Base-by-base conservation (phyloP, 2,888 invertebrate genomes). In the Allophyes oxyacanthae region DNA sequence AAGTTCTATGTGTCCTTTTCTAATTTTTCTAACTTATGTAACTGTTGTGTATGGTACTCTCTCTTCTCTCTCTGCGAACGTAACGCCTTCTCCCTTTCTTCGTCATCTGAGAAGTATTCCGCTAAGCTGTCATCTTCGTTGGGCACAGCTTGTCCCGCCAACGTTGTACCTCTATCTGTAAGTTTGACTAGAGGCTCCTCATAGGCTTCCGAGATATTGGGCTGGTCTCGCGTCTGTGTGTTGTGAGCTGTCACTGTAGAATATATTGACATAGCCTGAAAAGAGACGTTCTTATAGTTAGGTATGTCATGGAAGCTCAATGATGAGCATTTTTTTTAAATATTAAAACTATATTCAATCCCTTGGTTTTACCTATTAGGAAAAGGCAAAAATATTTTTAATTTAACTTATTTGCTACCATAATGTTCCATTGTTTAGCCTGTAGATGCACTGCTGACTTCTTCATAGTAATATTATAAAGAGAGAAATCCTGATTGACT, bases 221-320 rank as follows among this genome's bases (percentile, higher is more conserved):
- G 61, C 13, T 83, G 77, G 34, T 55, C 83, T 54, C 81, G 83
- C 1, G 57, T 11, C 60, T 86, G 84, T 7, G 75, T 50, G 48
- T 89, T 91, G 77, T 91, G 91, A 0, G 87, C 82, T 6, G 94
- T 86, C 13, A 95, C 94, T 53, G 95, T 94, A 15, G 94, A 94
- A 82, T 95, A 95, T 82, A 95, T 95, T 44, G 95, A 92, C 95
- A 95, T 95, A 1, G 95, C 95, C 95, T 95, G 87, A 14, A 91
- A 91, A 65, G 6, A 52, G 46, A 70, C n/a, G 42, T 45, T 0
- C 10, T 42, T 30, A 14, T 30, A 30, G 11, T 11, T 28, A 28
- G 6, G 7, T 2, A 8, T 28, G 4, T 25, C 25, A 6, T 6
- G 25, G 25, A 25, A 6, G 1, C 5, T 28, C 20, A 20, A 20